Conservation (phyloP, 2,797 vertebrate species). For the Gadopsis bispinosus region DNA sequence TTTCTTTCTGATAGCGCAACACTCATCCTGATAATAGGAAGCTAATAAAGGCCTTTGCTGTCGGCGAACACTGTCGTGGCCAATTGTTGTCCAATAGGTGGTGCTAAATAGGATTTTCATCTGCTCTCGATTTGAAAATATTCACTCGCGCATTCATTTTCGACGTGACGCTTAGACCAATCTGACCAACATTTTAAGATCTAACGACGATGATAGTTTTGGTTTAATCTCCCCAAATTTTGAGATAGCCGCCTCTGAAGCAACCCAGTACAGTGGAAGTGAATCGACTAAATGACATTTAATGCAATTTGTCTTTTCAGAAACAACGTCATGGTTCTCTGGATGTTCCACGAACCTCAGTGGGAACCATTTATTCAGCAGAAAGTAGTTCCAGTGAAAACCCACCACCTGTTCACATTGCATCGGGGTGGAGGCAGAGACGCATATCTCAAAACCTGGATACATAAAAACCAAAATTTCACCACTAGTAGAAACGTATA, state of each 20-base stretch:
- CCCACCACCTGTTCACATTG: neutral
- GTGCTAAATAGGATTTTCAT: constrained; percentile 4
- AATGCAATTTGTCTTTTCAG: neutral
- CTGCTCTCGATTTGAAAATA: neutral
- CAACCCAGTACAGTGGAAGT: neutral
- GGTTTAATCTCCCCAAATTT: neutral
- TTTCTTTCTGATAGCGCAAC: constrained; percentile 34
- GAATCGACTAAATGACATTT: neutral
- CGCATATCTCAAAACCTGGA: neutral
- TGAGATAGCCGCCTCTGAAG: neutral
- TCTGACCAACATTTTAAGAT: neutral
- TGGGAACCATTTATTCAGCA: neutral
- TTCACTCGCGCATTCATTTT: neutral
- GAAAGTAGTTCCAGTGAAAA: neutral
- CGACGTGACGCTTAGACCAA: neutral
- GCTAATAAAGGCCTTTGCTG: constrained; percentile 36
- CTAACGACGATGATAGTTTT: neutral
- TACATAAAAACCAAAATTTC: neutral
- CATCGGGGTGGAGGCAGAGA: neutral
- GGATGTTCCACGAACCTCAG: no score
- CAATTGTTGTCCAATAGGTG: constrained; percentile 7
- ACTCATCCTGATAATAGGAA: constrained; percentile 27
- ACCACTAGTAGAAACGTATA: neutral
- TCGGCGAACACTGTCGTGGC: neutral
- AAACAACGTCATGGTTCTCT: neutral